phyloP scores from a whole-genome alignment of 2,888 invertebrate species.

The Acronicta leporina region DNA sequence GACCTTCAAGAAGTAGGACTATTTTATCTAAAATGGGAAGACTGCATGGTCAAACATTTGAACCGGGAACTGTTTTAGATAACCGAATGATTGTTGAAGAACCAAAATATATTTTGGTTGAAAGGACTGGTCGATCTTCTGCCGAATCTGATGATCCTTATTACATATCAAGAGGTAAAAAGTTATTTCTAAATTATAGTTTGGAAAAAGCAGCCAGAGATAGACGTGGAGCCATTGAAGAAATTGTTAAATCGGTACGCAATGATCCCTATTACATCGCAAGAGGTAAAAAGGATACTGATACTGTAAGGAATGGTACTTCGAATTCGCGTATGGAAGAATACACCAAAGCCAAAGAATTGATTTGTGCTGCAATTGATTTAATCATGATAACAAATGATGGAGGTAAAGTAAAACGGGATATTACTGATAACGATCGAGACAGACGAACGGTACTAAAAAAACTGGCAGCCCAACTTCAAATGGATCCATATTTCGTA shows the following conservation, averaged over 20 bases:
- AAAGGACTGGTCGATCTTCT: conserved; percentile 81
- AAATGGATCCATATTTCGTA: conserved; percentile 83
- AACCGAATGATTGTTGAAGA: conserved; percentile 86
- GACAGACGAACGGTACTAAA: conserved; percentile 79
- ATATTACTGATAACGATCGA: conserved; percentile 74
- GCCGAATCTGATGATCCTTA: conserved; percentile 79
- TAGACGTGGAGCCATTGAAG: conserved; percentile 80
- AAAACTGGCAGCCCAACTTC: conserved; percentile 80
- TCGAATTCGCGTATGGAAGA: conserved; percentile 56
- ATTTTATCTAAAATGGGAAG: conserved; percentile 35
- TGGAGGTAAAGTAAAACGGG: conserved; percentile 71
- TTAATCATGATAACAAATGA: conserved; percentile 64
- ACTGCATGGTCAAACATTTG: conserved; percentile 53
- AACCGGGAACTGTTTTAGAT: conserved; percentile 73
- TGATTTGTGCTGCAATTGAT: conserved; percentile 78
- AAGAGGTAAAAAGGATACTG: conserved; percentile 82
- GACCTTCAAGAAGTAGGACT: conserved; percentile 48
- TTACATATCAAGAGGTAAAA: conserved; percentile 80
- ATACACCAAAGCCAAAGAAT: conserved; percentile 71
- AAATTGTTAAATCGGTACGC: conserved; percentile 82
- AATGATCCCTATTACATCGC: conserved; percentile 87
- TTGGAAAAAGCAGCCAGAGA: conserved; percentile 70
- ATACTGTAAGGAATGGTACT: conserved; percentile 57
- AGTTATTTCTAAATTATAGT: conserved; percentile 65
- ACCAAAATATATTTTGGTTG: conserved; percentile 87